phyloP scores from a whole-genome alignment of 92 coral and sea anemone species.

The Pocillopora grandis region DNA sequence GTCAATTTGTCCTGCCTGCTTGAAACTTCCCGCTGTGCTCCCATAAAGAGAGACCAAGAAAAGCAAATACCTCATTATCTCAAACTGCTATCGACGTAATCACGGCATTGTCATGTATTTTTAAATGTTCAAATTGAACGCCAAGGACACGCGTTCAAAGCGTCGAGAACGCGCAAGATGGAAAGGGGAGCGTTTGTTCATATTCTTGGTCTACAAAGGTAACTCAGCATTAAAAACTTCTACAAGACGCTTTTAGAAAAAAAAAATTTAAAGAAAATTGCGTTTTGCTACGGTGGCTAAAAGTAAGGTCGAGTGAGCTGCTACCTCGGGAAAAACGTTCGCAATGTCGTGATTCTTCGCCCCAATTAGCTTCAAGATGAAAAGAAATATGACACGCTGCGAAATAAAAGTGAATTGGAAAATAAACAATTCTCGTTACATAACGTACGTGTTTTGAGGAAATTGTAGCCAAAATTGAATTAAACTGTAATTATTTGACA shows the following conservation, averaged over 20 bases:
- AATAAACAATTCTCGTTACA: background rate
- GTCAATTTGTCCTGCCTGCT: background rate
- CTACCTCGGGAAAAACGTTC: slow-evolving; percentile 6
- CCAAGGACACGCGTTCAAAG: background rate
- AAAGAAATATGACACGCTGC: slow-evolving; percentile 13
- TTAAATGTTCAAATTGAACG: background rate
- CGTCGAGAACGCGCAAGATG: background rate
- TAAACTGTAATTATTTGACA: background rate
- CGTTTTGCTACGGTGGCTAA: background rate
- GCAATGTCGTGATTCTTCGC: background rate
- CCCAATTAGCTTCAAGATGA: slow-evolving; percentile 19
- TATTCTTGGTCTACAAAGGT: too few species aligned
- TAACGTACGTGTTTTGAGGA: background rate
- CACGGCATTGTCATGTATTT: background rate
- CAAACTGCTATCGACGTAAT: slow-evolving; percentile 6
- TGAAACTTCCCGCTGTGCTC: slow-evolving; percentile 12
- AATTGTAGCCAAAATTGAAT: background rate
- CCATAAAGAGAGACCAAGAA: background rate
- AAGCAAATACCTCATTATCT: background rate
- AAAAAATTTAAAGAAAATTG: background rate
- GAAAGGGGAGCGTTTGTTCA: too few species aligned
- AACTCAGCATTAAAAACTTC: too few species aligned
- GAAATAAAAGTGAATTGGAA: background rate
- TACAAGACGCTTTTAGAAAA: background rate
- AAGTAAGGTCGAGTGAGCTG: background rate